Conservation (phyloP, 1,140 invertebrate genomes). For the Psilanteris sp. region DNA sequence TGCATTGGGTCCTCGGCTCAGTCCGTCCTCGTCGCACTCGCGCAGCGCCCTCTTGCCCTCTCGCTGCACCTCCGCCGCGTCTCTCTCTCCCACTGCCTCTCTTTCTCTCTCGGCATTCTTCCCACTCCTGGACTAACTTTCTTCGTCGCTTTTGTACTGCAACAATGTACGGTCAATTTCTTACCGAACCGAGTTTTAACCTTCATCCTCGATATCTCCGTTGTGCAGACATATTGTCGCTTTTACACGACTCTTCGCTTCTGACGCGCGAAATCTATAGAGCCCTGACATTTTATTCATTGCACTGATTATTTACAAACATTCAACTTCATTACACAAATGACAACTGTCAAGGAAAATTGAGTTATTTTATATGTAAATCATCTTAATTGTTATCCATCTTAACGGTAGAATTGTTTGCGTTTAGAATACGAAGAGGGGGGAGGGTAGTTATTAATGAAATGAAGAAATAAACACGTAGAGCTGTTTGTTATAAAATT, state of each 20-base stretch:
- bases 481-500: too few species aligned
- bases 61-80: too few species aligned
- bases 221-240: constrained; percentile 59
- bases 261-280: background rate
- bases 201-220: constrained; percentile 56
- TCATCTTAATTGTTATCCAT: too few species aligned
- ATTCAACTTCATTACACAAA: background rate
- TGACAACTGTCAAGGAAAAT: too few species aligned
- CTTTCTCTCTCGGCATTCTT: constrained; percentile 8
- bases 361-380: too few species aligned
- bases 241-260: constrained; percentile 38
- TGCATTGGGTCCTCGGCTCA: constrained; percentile 28
- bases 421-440: too few species aligned
- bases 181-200: constrained; percentile 49
- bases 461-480: too few species aligned
- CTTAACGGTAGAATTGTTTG: too few species aligned
- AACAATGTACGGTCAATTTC: constrained; percentile 55
- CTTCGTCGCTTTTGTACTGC: constrained; percentile 47
- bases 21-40: constrained; percentile 22
- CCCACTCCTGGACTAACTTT: constrained; percentile 24
- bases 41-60: background rate
- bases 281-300: too few species aligned
- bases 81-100: too few species aligned
- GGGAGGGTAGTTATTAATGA: too few species aligned
- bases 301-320: too few species aligned